Percentiles rank a stretch among this genome's conserved stretches.
Evolutionary conservation across 2,113 vertebrate genomes (phyloP).

Genomic region (Tragelaphus scriptus): DNA sequence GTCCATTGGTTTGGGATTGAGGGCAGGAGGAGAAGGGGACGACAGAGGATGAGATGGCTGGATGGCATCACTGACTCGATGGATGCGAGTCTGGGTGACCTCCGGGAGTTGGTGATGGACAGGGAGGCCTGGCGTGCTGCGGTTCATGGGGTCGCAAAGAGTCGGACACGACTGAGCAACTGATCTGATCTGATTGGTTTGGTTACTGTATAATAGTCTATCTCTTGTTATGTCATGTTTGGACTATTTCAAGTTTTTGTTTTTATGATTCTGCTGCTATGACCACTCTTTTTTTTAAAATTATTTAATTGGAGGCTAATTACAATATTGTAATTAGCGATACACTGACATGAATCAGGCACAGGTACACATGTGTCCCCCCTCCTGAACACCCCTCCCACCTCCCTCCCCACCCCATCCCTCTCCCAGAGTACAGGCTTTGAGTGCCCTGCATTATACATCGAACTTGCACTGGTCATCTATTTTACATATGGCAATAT

Average conservation of each 20-base stretch:
- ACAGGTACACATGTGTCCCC: neutral
- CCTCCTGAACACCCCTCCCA: neutral
- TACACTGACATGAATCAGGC: neutral
- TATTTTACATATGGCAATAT: neutral
- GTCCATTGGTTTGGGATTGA: neutral
- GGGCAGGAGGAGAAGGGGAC: too few relatives aligned
- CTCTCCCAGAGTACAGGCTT: neutral
- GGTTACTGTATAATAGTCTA: neutral
- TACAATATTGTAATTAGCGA: neutral
- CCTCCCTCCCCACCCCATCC: neutral
- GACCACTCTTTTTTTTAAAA: neutral
- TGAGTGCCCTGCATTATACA: neutral
- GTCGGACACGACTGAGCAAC: too few relatives aligned
- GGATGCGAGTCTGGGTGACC: too few relatives aligned
- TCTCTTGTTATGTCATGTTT: neutral
- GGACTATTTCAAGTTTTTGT: neutral
- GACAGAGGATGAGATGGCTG: too few relatives aligned
- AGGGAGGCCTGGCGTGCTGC: too few relatives aligned
- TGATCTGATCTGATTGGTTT: neutral
- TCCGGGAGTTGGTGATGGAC: too few relatives aligned
- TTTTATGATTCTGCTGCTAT: neutral
- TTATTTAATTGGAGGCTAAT: neutral
- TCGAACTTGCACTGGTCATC: neutral
- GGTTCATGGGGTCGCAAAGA: too few relatives aligned
- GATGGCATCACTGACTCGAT: too few relatives aligned